phyloP scores from a whole-genome alignment of 2,113 vertebrate species.

The Tetrao urogallus region DNA sequence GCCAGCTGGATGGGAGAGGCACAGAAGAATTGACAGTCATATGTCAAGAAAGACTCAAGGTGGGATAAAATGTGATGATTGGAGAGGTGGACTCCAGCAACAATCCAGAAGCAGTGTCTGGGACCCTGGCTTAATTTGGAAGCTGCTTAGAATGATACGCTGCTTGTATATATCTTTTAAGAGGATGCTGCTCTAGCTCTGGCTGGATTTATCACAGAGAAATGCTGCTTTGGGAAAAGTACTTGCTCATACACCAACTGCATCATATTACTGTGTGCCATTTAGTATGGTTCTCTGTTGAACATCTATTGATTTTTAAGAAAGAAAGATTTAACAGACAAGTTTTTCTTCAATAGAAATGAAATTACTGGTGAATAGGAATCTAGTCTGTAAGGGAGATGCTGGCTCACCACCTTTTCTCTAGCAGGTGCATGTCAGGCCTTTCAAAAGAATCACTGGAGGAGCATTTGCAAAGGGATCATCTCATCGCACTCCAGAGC shows the following conservation, averaged over 20 bases:
- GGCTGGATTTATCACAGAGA: constrained; percentile 24
- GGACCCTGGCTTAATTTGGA: not conserved
- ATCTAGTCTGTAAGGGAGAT: not conserved
- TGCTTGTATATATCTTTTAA: too few species aligned
- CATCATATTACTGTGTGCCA: constrained; percentile 8
- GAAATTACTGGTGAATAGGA: constrained; percentile 12
- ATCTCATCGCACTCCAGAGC: not conserved
- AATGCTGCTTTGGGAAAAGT: constrained; percentile 43
- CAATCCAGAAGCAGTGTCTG: not conserved
- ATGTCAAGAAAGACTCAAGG: not conserved
- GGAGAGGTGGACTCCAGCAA: not conserved
- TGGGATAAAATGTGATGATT: not conserved
- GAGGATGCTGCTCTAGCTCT: not conserved
- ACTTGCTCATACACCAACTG: constrained; percentile 45
- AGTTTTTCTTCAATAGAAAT: constrained; percentile 48
- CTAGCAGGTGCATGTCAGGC: not conserved
- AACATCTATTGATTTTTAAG: constrained; percentile 56
- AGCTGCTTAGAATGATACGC: constrained; percentile 11
- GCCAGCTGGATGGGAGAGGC: not conserved
- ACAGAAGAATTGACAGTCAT: not conserved
- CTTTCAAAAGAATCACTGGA: not conserved
- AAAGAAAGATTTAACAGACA: constrained; percentile 32
- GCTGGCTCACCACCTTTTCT: constrained; percentile 4
- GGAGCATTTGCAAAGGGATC: not conserved
- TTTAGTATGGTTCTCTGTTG: constrained; percentile 39